Evolutionary conservation across 2,888 invertebrate genomes (phyloP), one percentile per base, ranked within the genome.

Genomic region (Leptopilina drosophilae): DNA sequence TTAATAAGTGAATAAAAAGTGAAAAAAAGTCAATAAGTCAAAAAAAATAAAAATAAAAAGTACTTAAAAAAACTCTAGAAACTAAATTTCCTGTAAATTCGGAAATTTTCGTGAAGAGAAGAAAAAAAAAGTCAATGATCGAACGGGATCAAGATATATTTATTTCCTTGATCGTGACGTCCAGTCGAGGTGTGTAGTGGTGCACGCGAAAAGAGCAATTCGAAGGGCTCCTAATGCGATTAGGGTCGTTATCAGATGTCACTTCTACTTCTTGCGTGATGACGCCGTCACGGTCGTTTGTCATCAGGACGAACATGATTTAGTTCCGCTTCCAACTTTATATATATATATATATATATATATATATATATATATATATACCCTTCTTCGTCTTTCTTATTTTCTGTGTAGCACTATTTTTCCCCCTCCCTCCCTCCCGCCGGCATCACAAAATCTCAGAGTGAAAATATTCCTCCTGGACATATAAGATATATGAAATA

Each of bases 181-280:
- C 46, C 46, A 46, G 33, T 46, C 7, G 46, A 9, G 9, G 46
- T 9, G 46, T 9, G 46, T 14, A 49, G 69, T 69, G 69, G 53
- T 53, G 53, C 73, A 73, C 73, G 56, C 56, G 26, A 73, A 73
- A 80, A 81, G 79, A 78, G 69, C 69, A 77, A 83, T 79, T 78
- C 80, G 83, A 81, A 80, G 86, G 81, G 83, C 83, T 85, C 84
- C 8, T 85, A 89, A 90, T 89, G 88, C 90, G 90, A 91, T 90
- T 91, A 90, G 88, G 87, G 88, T 82, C 88, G 89, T 90, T 91
- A 91, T 91, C 91, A 90, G 91, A 91, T 91, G 90, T 90, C 89
- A 88, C 87, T 87, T 88, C 85, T 87, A 87, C 87, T 89, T 89
- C 87, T 89, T 87, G 89, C 88, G 84, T 88, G 89, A 89, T 89